phyloP scores from a whole-genome alignment of 2,888 invertebrate species.

The Teleiodes luculella region DNA sequence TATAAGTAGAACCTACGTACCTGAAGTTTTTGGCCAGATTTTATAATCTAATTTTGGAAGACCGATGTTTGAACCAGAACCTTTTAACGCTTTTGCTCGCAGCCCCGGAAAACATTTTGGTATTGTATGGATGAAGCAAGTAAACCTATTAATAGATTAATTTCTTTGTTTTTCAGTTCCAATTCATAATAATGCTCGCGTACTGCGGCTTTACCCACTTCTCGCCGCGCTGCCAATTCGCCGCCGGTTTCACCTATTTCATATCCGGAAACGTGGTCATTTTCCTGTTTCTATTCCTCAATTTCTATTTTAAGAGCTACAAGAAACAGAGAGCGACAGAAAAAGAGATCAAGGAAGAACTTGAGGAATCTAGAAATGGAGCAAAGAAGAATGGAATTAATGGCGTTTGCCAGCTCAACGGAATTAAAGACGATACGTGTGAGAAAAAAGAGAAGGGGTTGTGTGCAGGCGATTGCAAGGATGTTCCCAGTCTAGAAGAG shows the following conservation, averaged over 20 bases:
- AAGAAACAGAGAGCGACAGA: constrained; percentile 46
- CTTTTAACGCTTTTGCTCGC: too few species aligned
- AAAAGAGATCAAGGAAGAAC: constrained; percentile 42
- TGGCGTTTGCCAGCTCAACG: constrained; percentile 32
- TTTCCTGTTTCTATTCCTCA: constrained; percentile 82
- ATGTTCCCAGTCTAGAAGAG: constrained; percentile 43
- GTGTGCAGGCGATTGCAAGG: constrained; percentile 39
- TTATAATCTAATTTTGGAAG: too few species aligned
- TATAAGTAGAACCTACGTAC: too few species aligned
- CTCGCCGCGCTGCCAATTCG: constrained; percentile 80
- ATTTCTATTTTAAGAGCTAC: constrained; percentile 82
- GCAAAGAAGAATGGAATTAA: constrained; percentile 30
- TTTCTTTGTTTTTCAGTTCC: constrained; percentile 65
- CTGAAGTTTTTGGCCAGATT: too few species aligned
- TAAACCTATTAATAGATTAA: constrained; percentile 41
- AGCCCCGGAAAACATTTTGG: too few species aligned
- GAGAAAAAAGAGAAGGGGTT: constrained; percentile 38
- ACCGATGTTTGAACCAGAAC: too few species aligned
- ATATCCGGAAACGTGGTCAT: constrained; percentile 77
- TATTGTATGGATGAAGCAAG: constrained; percentile 89
- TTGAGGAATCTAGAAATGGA: constrained; percentile 39
- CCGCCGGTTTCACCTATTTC: constrained; percentile 76
- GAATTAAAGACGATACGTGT: constrained; percentile 29
- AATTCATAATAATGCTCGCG: constrained; percentile 82
- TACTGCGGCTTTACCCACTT: constrained; percentile 79